These are phyloP conservation scores for Andrena minutula DNA, from an alignment of 2,888 invertebrate species.

Conservation along the genomic window DNA sequence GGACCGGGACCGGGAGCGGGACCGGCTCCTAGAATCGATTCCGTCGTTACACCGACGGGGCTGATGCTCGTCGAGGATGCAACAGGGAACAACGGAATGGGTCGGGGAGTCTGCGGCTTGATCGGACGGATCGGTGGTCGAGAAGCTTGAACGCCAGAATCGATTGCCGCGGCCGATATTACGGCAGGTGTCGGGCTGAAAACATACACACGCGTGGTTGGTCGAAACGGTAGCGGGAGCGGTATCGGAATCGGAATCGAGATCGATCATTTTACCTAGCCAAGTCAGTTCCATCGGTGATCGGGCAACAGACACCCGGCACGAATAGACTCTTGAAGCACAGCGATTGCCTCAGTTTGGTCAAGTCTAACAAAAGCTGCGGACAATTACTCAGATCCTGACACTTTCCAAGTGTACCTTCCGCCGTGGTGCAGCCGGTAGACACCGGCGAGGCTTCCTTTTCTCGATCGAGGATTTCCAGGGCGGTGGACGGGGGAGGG, in stretches of 20 bases:
- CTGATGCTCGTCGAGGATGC: conserved; percentile 65
- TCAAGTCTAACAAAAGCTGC: conserved; percentile 92
- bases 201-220: not conserved
- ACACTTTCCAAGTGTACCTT: conserved; percentile 92
- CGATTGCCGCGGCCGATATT: conserved; percentile 80
- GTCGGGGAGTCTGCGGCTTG: conserved; percentile 85
- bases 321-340: conserved; percentile 96
- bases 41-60: conserved; percentile 25
- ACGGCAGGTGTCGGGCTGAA: conserved; percentile 31
- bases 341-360: conserved; percentile 93
- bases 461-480: conserved; percentile 85
- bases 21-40: conserved; percentile 9
- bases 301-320: conserved; percentile 96
- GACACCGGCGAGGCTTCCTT: conserved; percentile 83
- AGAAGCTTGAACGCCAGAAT: conserved; percentile 56
- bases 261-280: conserved; percentile 54
- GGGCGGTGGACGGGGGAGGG: conserved; percentile 78
- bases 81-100: conserved; percentile 82
- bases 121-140: conserved; percentile 82
- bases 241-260: no score
- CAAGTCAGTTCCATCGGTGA: conserved; percentile 55
- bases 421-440: conserved; percentile 92
- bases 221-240: not conserved
- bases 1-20: conserved; percentile 63
- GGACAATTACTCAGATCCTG: conserved; percentile 96